Base-by-base conservation (phyloP, 2,888 invertebrate species). In the Aproaerema taeniolella region DNA sequence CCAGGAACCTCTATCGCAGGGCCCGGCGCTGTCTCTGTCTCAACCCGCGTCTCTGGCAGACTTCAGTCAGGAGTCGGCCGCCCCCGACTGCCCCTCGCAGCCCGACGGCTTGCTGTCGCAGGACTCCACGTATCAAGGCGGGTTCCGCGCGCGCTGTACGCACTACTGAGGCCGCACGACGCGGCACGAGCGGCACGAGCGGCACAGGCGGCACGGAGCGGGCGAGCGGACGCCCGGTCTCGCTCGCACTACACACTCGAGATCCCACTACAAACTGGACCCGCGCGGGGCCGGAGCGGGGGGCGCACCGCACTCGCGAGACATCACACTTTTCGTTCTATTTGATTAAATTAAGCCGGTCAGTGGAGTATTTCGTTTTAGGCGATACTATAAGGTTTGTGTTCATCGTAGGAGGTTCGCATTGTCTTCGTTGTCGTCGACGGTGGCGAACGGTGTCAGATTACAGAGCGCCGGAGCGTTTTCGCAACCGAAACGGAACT, bases 81-180 rank as follows among this genome's bases (percentile, higher is more conserved):
- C 94, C 75, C 91, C 92, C 38, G 95, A 95, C 75, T 94, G 94
- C 76, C 94, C 94, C 67, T 97, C 97, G 37, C 97, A 98, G 87
- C 95, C 96, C 88, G 98, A 98, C 75, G 96, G 95, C 40, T 90
- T 98, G 62, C 88, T 98, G 61, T 98, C 97, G 35, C 98, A 98
- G 87, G 97, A 96, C 79, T 94, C 94, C 31, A 92, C 92, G 52
- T 95, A 94, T 83, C 94, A 94, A 80, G 94, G 92, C 63, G 89
- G 78, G 80, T 91, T 85, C 89, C 90, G 81, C 77, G 89, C 80
- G 96, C 97, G 95, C 95, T 67, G 93, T 94, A 94, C 89, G 92
- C 39, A 92, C 95, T 29, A 96, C 96, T 66, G 95, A 63, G 80
- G n/a, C n/a, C n/a, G n/a, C n/a, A n/a, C 20, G 20, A 6, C 20